Base-by-base conservation (phyloP, 2,888 invertebrate species). In the Tortricodes alternella region DNA sequence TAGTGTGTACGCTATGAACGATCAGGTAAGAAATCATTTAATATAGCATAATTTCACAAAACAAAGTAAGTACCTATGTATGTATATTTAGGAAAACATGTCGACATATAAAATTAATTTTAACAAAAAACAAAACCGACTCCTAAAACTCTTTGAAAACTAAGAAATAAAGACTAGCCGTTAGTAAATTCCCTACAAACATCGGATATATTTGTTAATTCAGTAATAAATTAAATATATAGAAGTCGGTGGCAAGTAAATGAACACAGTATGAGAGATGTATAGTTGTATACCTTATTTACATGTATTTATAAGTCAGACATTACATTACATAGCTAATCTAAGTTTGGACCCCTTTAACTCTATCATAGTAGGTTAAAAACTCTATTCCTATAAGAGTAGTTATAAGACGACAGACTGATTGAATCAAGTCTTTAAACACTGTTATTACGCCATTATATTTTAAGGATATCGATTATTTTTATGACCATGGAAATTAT, bases 1-100 rank as follows among this genome's bases (percentile, higher is more conserved):
- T 70, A 93, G 93, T 91, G 92, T 93, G 71, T 95, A 94, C 93
- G 93, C 92, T 84, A 94, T 94, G 94, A 93, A 93, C 80, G 95
- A 95, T 85, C 95, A 95, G 93, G 95, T 95, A 77, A 86, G 85
- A 29, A n/a, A 29, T 29, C 8, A n/a, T 9, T 29, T 5, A 3
- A 11, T 9, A 27, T 1, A 27, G n/a, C 9, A 27, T n/a, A n/a
- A 24, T 0, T 24, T 24, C 8, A 24, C 24, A 9, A 24, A 24
- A 24, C 24, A 24, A 8, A 24, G 8, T 8, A 2, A 7, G 2
- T 2, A 24, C 9, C 9, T n/a, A n/a, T n/a, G n/a, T n/a, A n/a
- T n/a, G n/a, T n/a, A n/a, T n/a, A n/a, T n/a, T n/a, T n/a, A n/a
- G n/a, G n/a, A n/a, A n/a, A n/a, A n/a, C n/a, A n/a, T n/a, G n/a